phyloP scores from a whole-genome alignment of 2,888 invertebrate genomes.

The Philereme transversata region DNA sequence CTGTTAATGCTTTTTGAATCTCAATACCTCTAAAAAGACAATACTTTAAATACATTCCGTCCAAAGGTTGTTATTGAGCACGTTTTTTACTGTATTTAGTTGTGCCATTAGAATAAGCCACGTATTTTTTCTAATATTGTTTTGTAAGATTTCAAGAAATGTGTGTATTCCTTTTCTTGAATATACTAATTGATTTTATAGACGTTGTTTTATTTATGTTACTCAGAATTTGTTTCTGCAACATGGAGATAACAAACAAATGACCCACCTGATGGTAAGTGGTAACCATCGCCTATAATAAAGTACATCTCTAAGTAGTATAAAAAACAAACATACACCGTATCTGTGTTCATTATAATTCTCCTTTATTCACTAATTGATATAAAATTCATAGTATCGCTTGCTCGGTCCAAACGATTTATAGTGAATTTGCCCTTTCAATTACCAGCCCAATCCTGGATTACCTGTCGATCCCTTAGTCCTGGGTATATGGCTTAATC shows the following conservation, averaged over 20 bases:
- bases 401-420: conserved; percentile 6
- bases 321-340: too few relatives aligned
- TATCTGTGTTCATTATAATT: too few relatives aligned
- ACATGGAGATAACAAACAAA: too few relatives aligned
- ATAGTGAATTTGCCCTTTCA: conserved; percentile 16
- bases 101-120: conserved; percentile 38
- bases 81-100: conserved; percentile 33
- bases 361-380: too few relatives aligned
- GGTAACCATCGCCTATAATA: too few relatives aligned
- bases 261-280: too few relatives aligned
- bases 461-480: conserved; percentile 18
- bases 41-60: conserved; percentile 14
- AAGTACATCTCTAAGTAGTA: too few relatives aligned
- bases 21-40: background rate
- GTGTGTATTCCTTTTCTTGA: conserved; percentile 21
- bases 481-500: conserved; percentile 1
- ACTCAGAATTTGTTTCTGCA: too few relatives aligned
- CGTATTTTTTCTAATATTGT: conserved; percentile 25
- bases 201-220: conserved; percentile 6
- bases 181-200: conserved; percentile 30
- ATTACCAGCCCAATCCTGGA: conserved; percentile 12
- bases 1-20: too few relatives aligned
- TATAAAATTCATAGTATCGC: background rate
- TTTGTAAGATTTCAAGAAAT: conserved; percentile 9
- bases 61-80: conserved; percentile 40